Base-by-base conservation (phyloP, 2,888 invertebrate genomes). In the Hypena proboscidalis region DNA sequence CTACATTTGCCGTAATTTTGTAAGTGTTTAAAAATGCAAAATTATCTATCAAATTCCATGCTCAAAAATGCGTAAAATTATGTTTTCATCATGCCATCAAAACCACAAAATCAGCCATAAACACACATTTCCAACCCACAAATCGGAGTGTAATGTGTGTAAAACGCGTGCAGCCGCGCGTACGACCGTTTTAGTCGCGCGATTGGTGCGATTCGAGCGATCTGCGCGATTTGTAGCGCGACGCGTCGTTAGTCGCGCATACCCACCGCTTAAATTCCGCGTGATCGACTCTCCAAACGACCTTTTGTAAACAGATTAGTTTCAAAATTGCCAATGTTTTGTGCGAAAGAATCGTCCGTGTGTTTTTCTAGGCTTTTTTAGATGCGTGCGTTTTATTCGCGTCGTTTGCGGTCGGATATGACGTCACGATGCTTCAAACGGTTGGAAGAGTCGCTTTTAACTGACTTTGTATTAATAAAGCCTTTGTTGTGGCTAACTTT, bases 141-240 rank as follows among this genome's bases (percentile, higher is more conserved):
- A 34, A 32, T 39, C 33, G 11, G 14, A 43, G 43, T n/a, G 43
- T 33, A 56, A 62, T 48, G 49, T 43, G 51, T 59, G 64, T 51
- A 29, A 43, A 43, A 53, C 46, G 33, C 19, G 46, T 34, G 36
- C 55, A 58, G 49, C 51, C 39, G 69, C 55, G 52, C 63, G 63
- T 56, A 50, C 44, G 51, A 45, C n/a, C 55, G 47, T 40, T 64
- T 57, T 51, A 45, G 56, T 53, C 61, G 65, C 46, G 48, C 64
- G n/a, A n/a, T n/a, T n/a, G n/a, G n/a, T n/a, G n/a, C n/a, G n/a
- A n/a, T n/a, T n/a, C n/a, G n/a, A n/a, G n/a, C n/a, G n/a, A n/a
- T n/a, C n/a, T n/a, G n/a, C n/a, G n/a, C n/a, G 67, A 64, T 66
- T 67, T 63, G 54, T 55, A 52, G 32, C 46, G 53, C 44, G 51